A percentile compares a stretch with the other conserved stretches of the same genome.
Evolutionary conservation across 37 sponge, comb jelly and placozoan species (phyloP).

Genomic region (Dysidea cf. avara): DNA sequence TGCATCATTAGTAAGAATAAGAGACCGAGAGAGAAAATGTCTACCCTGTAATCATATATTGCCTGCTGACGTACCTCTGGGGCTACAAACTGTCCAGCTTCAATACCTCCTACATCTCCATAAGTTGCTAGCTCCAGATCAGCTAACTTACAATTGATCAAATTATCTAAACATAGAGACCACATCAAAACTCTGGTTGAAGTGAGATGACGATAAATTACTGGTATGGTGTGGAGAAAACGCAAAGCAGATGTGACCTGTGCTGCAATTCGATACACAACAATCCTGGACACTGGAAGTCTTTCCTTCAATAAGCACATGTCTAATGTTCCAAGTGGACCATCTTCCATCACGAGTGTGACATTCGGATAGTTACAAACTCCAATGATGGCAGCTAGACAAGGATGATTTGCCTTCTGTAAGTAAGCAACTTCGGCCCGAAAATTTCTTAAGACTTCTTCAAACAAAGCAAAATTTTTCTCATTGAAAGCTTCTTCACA

Average conservation of each 20-base stretch:
- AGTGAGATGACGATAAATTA: constrained; percentile 88
- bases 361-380: constrained; percentile 65
- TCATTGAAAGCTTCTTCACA: too few species aligned
- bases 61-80: constrained; percentile 79
- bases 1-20: constrained; percentile 82
- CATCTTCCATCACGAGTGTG: constrained; percentile 52
- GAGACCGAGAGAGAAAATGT: constrained; percentile 87
- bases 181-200: constrained; percentile 83
- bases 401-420: constrained; percentile 72
- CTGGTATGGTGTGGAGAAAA: constrained; percentile 69
- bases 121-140: constrained; percentile 84
- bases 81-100: constrained; percentile 83
- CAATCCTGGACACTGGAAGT: constrained; percentile 53
- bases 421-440: constrained; percentile 68
- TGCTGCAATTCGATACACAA: constrained; percentile 69
- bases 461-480: too few species aligned
- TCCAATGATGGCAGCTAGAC: constrained; percentile 80
- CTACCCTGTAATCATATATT: constrained; percentile 75
- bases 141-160: constrained; percentile 84
- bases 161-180: constrained; percentile 74
- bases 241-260: constrained; percentile 81
- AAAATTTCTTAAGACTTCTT: constrained; percentile 56
- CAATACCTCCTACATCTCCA: constrained; percentile 53
- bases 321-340: constrained; percentile 77
- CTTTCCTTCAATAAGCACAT: constrained; percentile 60